phyloP scores from a whole-genome alignment of 1,140 invertebrate genomes.

The Drosophila tristis region DNA sequence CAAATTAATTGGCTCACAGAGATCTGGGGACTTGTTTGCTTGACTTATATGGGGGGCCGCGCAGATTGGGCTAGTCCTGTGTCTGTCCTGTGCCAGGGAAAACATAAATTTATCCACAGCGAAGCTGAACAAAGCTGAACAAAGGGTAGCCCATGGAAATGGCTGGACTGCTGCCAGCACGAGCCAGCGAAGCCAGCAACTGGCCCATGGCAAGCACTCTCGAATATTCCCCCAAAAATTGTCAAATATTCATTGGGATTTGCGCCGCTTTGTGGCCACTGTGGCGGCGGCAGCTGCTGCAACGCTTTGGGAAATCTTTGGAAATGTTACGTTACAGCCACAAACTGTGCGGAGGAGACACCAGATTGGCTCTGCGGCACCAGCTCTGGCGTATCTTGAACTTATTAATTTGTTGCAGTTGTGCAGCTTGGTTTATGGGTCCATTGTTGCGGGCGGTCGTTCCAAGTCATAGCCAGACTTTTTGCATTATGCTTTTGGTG shows the following conservation, averaged over 20 bases:
- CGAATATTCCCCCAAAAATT: neutral
- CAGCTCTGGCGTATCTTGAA: slow-evolving; percentile 5
- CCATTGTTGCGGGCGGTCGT: slow-evolving; percentile 57
- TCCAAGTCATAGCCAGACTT: slow-evolving; percentile 53
- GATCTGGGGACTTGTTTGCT: no score
- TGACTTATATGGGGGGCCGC: no score
- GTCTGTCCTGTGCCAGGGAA: no score
- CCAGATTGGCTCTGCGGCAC: neutral
- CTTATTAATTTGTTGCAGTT: slow-evolving; percentile 60
- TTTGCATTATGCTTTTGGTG: neutral
- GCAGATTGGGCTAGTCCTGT: no score
- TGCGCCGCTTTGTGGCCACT: slow-evolving; percentile 13
- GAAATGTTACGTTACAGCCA: slow-evolving; percentile 64
- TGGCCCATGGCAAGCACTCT: no score
- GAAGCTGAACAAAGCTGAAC: slow-evolving; percentile 2
- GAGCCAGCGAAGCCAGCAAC: no score
- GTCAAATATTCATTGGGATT: neutral
- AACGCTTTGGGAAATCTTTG: slow-evolving; percentile 60
- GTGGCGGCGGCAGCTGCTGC: slow-evolving; percentile 31
- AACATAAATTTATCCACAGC: no score
- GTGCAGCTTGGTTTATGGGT: slow-evolving; percentile 57
- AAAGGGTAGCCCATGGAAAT: no score
- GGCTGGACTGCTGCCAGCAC: no score
- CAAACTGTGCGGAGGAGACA: neutral
- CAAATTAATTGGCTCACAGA: no score